phyloP scores from a whole-genome alignment of 2,113 vertebrate genomes.

The Sula dactylatra region DNA sequence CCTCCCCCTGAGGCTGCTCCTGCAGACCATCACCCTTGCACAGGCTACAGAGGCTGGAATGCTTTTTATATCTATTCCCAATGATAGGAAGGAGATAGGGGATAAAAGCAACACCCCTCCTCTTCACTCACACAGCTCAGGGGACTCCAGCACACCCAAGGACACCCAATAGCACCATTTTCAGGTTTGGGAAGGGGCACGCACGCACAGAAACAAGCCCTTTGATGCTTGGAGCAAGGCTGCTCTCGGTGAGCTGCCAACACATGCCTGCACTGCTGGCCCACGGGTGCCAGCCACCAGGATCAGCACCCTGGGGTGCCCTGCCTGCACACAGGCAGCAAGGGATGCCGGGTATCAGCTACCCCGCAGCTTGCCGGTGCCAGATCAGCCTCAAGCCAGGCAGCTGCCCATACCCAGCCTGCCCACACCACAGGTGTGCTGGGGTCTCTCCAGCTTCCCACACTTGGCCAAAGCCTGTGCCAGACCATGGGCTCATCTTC shows the following conservation, averaged over 20 bases:
- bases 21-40: neutral
- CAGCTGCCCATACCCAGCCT: neutral
- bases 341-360: neutral
- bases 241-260: neutral
- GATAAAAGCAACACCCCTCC: neutral
- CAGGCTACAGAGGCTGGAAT: neutral
- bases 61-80: rapidly evolving
- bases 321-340: rapidly evolving
- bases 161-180: neutral
- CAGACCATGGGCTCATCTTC: neutral
- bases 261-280: neutral
- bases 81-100: neutral
- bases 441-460: neutral
- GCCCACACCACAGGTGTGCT: rapidly evolving
- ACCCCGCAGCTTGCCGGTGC: neutral
- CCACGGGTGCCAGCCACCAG: neutral
- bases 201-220: rapidly evolving
- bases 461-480: neutral
- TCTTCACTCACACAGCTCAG: neutral
- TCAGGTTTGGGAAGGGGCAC: neutral
- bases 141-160: neutral
- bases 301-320: neutral
- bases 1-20: neutral
- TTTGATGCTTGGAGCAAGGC: neutral
- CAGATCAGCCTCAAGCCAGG: neutral